These are phyloP conservation scores for Vulpes ferrilata DNA, from an alignment of 2,113 vertebrate genomes.

Conservation along the genomic window DNA sequence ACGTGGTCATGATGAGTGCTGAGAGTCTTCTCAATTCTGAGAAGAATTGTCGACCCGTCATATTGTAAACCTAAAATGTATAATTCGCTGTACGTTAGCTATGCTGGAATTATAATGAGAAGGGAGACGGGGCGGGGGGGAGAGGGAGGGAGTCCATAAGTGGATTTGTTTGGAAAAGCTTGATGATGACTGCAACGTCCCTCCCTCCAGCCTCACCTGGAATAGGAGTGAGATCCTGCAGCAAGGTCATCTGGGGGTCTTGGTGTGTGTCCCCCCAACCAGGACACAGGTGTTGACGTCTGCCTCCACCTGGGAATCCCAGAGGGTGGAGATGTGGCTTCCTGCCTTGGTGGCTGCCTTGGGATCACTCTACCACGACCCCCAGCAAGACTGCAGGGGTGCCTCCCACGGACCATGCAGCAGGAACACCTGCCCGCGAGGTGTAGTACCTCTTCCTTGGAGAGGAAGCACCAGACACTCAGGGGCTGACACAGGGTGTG, in stretches of 20 bases:
- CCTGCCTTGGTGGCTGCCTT: fast-evolving
- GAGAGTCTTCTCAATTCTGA: neutral
- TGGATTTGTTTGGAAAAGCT: neutral
- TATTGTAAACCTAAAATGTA: neutral
- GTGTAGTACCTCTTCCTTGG: fast-evolving
- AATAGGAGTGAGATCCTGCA: neutral
- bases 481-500: neutral
- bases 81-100: neutral
- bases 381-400: fast-evolving
- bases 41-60: neutral
- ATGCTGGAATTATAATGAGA: neutral
- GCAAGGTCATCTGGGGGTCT: fast-evolving
- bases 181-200: neutral
- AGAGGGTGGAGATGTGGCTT: too few species aligned
- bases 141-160: neutral
- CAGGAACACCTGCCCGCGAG: fast-evolving
- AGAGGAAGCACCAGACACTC: fast-evolving
- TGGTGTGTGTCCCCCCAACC: neutral
- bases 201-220: fast-evolving
- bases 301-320: neutral
- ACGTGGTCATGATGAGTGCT: neutral
- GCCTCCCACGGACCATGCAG: fast-evolving
- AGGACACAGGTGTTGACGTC: neutral
- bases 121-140: too few species aligned
- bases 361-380: neutral